Evolutionary conservation across 1,140 invertebrate genomes (phyloP).

Genomic region (Cylas formicarius): DNA sequence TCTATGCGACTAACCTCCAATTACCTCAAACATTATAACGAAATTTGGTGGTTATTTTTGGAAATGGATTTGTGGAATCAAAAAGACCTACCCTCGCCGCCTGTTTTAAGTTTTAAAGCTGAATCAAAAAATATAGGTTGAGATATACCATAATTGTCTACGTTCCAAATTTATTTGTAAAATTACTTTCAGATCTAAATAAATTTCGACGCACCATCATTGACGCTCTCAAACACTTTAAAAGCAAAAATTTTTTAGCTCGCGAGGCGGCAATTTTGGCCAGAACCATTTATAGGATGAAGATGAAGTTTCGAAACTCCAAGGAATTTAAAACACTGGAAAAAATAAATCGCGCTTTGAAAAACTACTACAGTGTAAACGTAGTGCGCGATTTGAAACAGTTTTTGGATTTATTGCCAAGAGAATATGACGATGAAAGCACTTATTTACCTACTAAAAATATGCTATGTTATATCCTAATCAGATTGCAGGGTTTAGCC

Average conservation of each 20-base stretch:
- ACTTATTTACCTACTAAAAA: conserved; percentile 44
- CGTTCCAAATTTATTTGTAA: background rate
- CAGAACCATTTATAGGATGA: conserved; percentile 47
- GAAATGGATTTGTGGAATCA: conserved; percentile 35
- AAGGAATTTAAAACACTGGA: conserved; percentile 48
- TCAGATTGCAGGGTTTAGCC: conserved; percentile 43
- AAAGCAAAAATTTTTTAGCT: conserved; percentile 36
- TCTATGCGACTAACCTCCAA: no score
- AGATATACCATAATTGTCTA: conserved; percentile 10
- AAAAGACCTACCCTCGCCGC: conserved; percentile 30
- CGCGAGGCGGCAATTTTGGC: conserved; percentile 44
- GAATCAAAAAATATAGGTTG: conserved; percentile 25
- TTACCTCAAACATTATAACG: no score
- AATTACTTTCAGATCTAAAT: conserved; percentile 28
- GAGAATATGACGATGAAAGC: conserved; percentile 18
- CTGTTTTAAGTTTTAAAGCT: conserved; percentile 29
- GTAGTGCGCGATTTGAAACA: conserved; percentile 34
- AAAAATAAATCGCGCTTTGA: conserved; percentile 44
- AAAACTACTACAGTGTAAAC: conserved; percentile 43
- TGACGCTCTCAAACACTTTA: conserved; percentile 36
- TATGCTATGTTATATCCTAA: conserved; percentile 46
- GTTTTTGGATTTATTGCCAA: conserved; percentile 30
- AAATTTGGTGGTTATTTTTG: no score
- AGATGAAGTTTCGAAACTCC: conserved; percentile 46
- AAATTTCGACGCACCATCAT: conserved; percentile 20